Base-by-base conservation (phyloP, 2,113 vertebrate genomes). In the Lycaon pictus region DNA sequence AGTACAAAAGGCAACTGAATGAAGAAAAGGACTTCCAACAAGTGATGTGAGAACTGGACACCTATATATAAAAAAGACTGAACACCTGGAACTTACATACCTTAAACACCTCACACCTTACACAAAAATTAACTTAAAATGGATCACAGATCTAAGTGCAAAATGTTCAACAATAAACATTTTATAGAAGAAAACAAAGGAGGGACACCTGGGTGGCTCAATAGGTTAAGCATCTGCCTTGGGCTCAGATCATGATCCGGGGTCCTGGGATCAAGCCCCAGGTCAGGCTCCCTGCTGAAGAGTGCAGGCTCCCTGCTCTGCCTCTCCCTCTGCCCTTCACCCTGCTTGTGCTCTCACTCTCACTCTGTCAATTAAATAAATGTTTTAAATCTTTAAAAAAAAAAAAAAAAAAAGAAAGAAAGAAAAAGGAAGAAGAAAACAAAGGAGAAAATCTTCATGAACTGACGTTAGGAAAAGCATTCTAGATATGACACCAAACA, bases 121-220 rank as follows among this genome's bases (percentile, higher is more conserved):
- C 27, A 72, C 11, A 85, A 80, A 93, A 69, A 79, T 67, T 86
- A 79, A 92, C 63, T 89, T 89, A 91, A 91, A 71, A 51, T 56
- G 10, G 29, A 71, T 37, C 22, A 88, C 22, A 82, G 63, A 63
- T 22, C 55, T 72, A 72, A 81, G 9, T 72, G 23, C 35, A 71
- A 92, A 82, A 79, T 51, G 29, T 62, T 48, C 48, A 74, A 92
- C 55, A 15, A 93, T 53, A 74, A 62, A 93, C 23, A 71, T 93
- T 74, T 74, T 63, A 77, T 17, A 51, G 43, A 83, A 60, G 32
- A 79, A 90, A 91, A 76, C 29, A 65, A 2, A 60, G 5, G 13
- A 95, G 37, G 43, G 43, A 43, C 43, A 43, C 43, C 43, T 43
- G 43, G 43, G 1, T 43, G 43, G 43, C 43, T 43, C 43, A 43